Evolutionary conservation across 2,888 invertebrate genomes (phyloP).

Genomic region (Bellardia pandia): DNA sequence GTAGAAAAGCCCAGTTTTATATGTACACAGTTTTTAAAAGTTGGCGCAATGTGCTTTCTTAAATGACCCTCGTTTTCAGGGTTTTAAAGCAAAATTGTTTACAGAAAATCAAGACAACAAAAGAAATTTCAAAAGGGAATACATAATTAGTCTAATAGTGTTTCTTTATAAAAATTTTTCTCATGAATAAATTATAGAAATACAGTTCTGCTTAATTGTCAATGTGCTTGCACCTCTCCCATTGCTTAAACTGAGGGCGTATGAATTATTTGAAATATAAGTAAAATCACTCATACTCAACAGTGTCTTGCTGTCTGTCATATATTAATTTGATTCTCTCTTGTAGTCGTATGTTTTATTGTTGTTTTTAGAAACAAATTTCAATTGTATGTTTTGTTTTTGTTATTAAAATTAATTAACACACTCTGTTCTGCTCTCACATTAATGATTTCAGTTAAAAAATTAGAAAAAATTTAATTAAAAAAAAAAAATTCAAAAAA

Average conservation of each 20-base stretch:
- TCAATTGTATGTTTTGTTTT: neutral
- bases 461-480: neutral
- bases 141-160: neutral
- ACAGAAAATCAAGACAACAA: neutral
- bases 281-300: conserved; percentile 26
- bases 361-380: neutral
- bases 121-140: neutral
- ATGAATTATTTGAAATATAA: conserved; percentile 21
- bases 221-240: neutral
- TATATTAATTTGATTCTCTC: neutral
- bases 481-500: conserved; percentile 19
- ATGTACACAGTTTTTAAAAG: too few relatives aligned
- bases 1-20: too few relatives aligned
- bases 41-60: too few relatives aligned
- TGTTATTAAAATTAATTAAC: conserved; percentile 39
- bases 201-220: neutral
- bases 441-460: conserved; percentile 4
- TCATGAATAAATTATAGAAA: conserved; percentile 24
- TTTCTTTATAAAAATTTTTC: neutral
- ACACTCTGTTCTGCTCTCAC: neutral
- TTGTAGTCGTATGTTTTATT: neutral
- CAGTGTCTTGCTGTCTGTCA: neutral
- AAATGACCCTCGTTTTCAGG: too few relatives aligned
- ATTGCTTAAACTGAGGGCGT: conserved; percentile 4
- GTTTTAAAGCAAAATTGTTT: too few relatives aligned